Conservation (phyloP, 2,113 vertebrate species). For the Amphilophus citrinellus region DNA sequence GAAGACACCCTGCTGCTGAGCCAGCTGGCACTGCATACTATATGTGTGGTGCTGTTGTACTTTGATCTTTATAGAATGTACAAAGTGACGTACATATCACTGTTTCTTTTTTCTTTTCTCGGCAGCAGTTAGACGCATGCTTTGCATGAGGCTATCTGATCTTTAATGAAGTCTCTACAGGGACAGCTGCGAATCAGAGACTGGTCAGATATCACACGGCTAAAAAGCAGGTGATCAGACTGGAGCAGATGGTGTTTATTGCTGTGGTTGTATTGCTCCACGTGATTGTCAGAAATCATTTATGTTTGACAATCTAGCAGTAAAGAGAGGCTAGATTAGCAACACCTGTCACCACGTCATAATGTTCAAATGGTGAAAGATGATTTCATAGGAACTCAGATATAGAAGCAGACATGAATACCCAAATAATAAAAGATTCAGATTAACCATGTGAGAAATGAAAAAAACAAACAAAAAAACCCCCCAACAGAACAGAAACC, state of each 20-base stretch:
- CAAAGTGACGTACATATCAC: not conserved
- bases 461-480: too few relatives aligned
- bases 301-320: conserved; percentile 86
- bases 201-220: conserved; percentile 86
- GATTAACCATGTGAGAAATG: too few relatives aligned
- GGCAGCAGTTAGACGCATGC: conserved; percentile 77
- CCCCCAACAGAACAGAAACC: too few relatives aligned
- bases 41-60: not conserved
- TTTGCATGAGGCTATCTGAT: conserved; percentile 90
- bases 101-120: not conserved
- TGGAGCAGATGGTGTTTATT: conserved; percentile 87
- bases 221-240: conserved; percentile 85
- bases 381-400: not conserved
- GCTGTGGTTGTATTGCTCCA: conserved; percentile 81
- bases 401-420: too few relatives aligned
- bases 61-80: not conserved
- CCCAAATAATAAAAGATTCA: not conserved
- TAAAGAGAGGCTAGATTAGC: not conserved
- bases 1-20: not conserved
- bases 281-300: conserved; percentile 80
- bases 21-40: not conserved
- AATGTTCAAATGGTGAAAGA: fast-evolving
- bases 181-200: conserved; percentile 85
- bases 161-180: conserved; percentile 92
- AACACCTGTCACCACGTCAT: not conserved